These are phyloP conservation scores for Oncorhynchus masou DNA, from an alignment of 2,113 vertebrate genomes.

Conservation along the genomic window DNA sequence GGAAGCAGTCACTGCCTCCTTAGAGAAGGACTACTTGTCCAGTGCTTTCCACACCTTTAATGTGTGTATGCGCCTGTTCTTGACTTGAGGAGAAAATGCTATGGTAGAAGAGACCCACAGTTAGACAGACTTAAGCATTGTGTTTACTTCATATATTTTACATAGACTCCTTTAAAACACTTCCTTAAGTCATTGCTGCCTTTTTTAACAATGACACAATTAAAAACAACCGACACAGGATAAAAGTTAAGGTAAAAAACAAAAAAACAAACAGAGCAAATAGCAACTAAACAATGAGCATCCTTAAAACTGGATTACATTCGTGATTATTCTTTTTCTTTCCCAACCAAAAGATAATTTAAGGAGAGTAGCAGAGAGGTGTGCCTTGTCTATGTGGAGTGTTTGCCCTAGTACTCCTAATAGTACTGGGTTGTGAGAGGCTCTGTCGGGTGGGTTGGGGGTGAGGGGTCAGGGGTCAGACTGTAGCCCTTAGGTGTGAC, in stretches of 20 bases:
- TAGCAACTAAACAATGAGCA: conserved; percentile 58
- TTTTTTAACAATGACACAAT: conserved; percentile 41
- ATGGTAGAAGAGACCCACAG: conserved; percentile 18
- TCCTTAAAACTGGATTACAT: conserved; percentile 78
- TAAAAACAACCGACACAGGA: conserved; percentile 37
- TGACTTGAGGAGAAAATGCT: conserved; percentile 15
- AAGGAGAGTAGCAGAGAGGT: conserved; percentile 58
- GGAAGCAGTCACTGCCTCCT: background rate
- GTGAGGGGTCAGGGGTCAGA: too few species aligned
- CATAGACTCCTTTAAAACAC: conserved; percentile 42
- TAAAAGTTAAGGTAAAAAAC: conserved; percentile 36
- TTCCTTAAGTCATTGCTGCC: conserved; percentile 32
- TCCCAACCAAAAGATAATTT: conserved; percentile 69
- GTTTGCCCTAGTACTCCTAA: conserved; percentile 35
- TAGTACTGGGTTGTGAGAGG: conserved; percentile 25
- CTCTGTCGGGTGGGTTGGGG: background rate
- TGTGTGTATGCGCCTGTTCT: conserved; percentile 23
- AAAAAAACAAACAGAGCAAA: conserved; percentile 34
- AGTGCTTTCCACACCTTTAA: conserved; percentile 62
- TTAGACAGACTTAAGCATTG: conserved; percentile 11
- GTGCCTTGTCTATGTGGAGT: conserved; percentile 50
- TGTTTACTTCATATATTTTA: conserved; percentile 32
- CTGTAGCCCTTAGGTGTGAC: conserved; percentile 32
- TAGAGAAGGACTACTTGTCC: conserved; percentile 57
- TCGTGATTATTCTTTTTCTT: conserved; percentile 52